Evolutionary conservation across 2,888 invertebrate genomes (phyloP), one percentile per base, ranked within the genome.

Genomic region (Microdon myrmicae): DNA sequence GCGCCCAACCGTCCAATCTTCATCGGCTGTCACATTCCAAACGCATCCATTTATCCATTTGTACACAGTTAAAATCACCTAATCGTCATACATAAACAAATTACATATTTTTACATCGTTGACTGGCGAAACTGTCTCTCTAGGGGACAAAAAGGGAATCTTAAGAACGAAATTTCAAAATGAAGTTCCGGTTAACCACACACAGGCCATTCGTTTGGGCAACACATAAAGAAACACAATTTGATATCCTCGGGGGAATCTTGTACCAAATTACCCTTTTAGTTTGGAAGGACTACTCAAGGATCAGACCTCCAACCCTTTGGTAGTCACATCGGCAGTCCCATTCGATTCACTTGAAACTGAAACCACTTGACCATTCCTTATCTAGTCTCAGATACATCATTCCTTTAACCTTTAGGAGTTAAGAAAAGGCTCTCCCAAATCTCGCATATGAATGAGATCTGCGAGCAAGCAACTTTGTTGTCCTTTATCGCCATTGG

Each of bases 141-240:
- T 38, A 59, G 53, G 66, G 66, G 66, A 59, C 59, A 12, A 45
- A 26, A 26, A 38, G 22, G 25, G 26, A 49, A 38, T 22, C 35
- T 23, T 20, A 49, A 39, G 43, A 38, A 38, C 22, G n/a, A 12
- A 10, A 16, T 22, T 29, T 26, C 29, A 16, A 32, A 34, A 41
- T 45, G 25, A 58, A 64, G 66, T 66, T 66, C 66, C 66, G 66
- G 66, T 66, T 66, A 66, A 66, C 66, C 66, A 51, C 66, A 66
- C 59, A 41, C 35, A 44, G 29, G 54, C 39, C 51, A 32, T 54
- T 37, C 44, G 49, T 22, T 54, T 25, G 23, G 35, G 38, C 31
- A 26, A 39, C 31, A 19, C 9, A 34, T 23, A 37, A 28, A 34
- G 19, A 41, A 3, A 22, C 7, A 43, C n/a, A 22, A 20, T 17